Conservation (phyloP, 53 echinoderm and acorn worm species). For the Apostichopus leukothele region DNA sequence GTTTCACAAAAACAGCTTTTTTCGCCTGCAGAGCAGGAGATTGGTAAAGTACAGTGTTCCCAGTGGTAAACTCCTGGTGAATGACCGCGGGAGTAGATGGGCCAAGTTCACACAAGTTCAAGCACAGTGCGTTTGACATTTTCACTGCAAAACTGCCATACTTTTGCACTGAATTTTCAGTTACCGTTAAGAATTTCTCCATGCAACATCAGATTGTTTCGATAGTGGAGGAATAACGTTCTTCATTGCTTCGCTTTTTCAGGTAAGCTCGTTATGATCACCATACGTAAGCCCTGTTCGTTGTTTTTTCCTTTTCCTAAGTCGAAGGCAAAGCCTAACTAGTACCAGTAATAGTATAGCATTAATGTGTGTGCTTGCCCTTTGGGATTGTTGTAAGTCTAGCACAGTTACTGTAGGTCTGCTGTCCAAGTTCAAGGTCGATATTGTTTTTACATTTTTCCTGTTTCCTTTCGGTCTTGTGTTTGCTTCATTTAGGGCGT, state of each 20-base stretch:
- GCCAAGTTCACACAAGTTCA: slow-evolving; percentile 56
- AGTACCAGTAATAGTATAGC: neutral
- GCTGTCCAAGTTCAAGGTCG: neutral
- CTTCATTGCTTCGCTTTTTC: slow-evolving; percentile 26
- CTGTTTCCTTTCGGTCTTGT: neutral
- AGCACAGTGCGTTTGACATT: slow-evolving; percentile 51
- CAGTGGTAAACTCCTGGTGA: slow-evolving; percentile 46
- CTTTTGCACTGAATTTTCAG: slow-evolving; percentile 49
- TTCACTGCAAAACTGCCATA: slow-evolving; percentile 41
- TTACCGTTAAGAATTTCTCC: slow-evolving; percentile 35
- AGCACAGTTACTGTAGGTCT: neutral
- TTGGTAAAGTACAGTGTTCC: slow-evolving; percentile 57
- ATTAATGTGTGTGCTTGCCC: neutral
- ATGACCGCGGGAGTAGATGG: slow-evolving; percentile 54
- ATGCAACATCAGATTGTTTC: slow-evolving; percentile 46
- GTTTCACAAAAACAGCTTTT: slow-evolving; percentile 41
- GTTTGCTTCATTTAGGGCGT: no score
- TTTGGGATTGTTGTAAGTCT: neutral
- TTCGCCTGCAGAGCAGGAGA: slow-evolving; percentile 48
- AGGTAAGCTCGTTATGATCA: slow-evolving; percentile 13
- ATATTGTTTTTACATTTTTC: neutral
- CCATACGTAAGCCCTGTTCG: neutral
- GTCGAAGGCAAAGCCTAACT: neutral
- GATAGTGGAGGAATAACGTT: slow-evolving; percentile 36
- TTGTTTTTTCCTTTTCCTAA: neutral